Base-by-base conservation (phyloP, 2,888 invertebrate species). In the Tetranychus piercei region DNA sequence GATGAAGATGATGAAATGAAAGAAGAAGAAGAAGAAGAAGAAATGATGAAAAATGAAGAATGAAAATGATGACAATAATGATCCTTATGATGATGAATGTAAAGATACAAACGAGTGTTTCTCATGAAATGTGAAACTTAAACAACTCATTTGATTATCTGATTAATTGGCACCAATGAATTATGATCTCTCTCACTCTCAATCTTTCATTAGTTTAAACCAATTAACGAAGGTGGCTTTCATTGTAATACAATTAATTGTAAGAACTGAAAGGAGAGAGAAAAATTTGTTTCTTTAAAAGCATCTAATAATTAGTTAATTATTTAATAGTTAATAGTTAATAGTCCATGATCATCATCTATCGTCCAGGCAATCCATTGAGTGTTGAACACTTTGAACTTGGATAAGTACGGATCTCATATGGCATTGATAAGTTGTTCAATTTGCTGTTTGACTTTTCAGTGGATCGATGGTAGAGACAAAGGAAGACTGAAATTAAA, bases 401-500 rank as follows among this genome's bases (percentile, higher is more conserved):
- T 5, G 69, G 69, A 69, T 69, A 69, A 22, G 20, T 69, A 6
- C 69, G 69, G 4, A 69, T 23, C 20, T 69, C 69, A 69, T 69
- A 69, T 18, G 69, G 34, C 69, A 69, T 23, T 23, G 22, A 20
- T 20, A 69, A 22, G 18, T 69, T 22, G 22, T 18, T 22, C 11
- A 69, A 11, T 69, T 69, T 69, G 20, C 20, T 11, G 55, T 9
- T 15, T 55, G 55, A 55, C 22, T 69, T 69, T 69, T 69, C 69
- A 69, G 69, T 22, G 22, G 69, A 23, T 22, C 69, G 69, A 11
- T 69, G 69, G 8, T 69, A 23, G 20, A 69, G 34, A 69, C 69
- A 69, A 22, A 94, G 85, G 80, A 93, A 88, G 34, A 91, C 90
- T 73, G 93, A 92, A 78, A 92, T 86, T 55, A 91, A 85, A 81